Evolutionary conservation across 2,888 invertebrate genomes (phyloP).

Genomic region (Drosophila lacicola): DNA sequence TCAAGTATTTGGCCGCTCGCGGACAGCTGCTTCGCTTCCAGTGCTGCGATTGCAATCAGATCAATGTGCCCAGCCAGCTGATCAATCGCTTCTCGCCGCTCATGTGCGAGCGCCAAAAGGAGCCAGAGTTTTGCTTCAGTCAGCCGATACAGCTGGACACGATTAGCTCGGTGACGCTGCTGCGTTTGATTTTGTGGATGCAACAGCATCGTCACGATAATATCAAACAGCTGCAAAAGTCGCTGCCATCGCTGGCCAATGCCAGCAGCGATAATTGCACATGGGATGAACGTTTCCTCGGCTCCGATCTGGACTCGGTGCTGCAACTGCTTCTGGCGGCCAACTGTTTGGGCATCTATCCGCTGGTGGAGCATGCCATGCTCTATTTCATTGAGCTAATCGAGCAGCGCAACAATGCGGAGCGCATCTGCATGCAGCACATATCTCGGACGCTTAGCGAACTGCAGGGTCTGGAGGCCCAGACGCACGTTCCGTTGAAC

Average conservation of each 20-base stretch:
- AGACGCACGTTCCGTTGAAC: background rate
- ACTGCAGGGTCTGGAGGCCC: background rate
- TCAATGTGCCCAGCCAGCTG: slow-evolving; percentile 42
- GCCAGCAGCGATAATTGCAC: background rate
- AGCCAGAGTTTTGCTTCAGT: slow-evolving; percentile 3
- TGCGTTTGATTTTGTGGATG: slow-evolving; percentile 51
- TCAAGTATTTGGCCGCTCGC: background rate
- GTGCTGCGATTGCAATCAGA: slow-evolving; percentile 43
- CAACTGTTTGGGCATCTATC: slow-evolving; percentile 39
- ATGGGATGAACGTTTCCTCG: slow-evolving; percentile 52
- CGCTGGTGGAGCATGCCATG: slow-evolving; percentile 32
- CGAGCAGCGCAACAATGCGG: slow-evolving; percentile 10
- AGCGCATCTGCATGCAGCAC: background rate
- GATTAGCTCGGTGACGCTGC: slow-evolving; percentile 42
- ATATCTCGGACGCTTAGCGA: background rate
- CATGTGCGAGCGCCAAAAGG: slow-evolving; percentile 18
- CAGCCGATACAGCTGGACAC: slow-evolving; percentile 25
- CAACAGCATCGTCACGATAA: slow-evolving; percentile 38
- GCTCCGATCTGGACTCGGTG: slow-evolving; percentile 19
- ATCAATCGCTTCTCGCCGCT: slow-evolving; percentile 39
- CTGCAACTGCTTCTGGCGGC: slow-evolving; percentile 49
- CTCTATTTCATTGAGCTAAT: slow-evolving; percentile 33
- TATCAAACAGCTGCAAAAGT: slow-evolving; percentile 7
- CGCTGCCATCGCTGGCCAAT: slow-evolving; percentile 5
- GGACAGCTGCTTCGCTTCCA: slow-evolving; percentile 27